These are phyloP conservation scores for Cotesia glomerata DNA, from an alignment of 1,140 invertebrate genomes.

Conservation along the genomic window DNA sequence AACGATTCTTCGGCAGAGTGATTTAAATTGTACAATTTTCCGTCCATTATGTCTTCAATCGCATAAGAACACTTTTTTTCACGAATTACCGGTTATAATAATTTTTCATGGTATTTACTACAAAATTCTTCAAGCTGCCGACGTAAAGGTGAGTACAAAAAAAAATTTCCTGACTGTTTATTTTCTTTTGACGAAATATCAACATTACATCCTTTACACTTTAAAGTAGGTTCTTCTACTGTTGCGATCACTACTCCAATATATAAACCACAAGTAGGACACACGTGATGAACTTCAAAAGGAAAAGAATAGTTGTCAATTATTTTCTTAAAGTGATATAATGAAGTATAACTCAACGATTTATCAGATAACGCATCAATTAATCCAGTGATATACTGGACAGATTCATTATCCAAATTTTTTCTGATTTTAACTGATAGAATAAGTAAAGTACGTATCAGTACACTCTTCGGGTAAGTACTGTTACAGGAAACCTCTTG, in stretches of 20 bases:
- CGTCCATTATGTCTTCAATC: background rate
- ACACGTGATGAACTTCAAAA: constrained; percentile 7
- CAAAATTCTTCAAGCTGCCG: constrained; percentile 9
- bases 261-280: background rate
- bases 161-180: background rate
- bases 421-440: constrained; percentile 1
- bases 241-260: background rate
- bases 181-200: background rate
- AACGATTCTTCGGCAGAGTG: no score
- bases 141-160: background rate
- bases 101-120: constrained; percentile 56
- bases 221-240: background rate
- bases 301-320: constrained; percentile 2
- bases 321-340: constrained; percentile 9
- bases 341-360: background rate
- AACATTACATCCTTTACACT: constrained; percentile 8
- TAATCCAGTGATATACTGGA: constrained; percentile 2
- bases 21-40: no score
- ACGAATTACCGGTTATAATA: no score
- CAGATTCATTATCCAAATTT: constrained; percentile 14
- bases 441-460: background rate
- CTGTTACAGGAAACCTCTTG: no score
- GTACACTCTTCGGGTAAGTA: constrained; percentile 6
- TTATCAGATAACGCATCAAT: background rate
- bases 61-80: no score